Evolutionary conservation across 2,888 invertebrate genomes (phyloP).

Genomic region (Listrodromus nycthemerus): DNA sequence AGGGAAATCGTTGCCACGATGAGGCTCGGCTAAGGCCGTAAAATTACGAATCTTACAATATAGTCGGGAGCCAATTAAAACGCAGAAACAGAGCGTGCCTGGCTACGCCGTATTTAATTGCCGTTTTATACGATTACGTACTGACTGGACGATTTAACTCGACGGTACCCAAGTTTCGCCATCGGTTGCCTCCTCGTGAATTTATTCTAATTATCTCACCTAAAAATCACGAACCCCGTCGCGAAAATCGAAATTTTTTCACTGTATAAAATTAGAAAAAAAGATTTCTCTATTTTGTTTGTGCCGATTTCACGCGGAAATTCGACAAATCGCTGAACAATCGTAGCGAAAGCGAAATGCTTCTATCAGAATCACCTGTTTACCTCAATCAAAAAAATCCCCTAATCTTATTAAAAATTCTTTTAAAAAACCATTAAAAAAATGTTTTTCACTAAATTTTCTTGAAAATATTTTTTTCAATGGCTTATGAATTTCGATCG

Average conservation of each 20-base stretch:
- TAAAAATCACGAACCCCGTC: constrained; percentile 16
- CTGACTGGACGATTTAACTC: constrained; percentile 63
- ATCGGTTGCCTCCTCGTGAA: constrained; percentile 48
- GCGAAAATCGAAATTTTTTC: constrained; percentile 44
- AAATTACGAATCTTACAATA: constrained; percentile 51
- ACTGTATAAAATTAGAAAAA: constrained; percentile 20
- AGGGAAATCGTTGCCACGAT: constrained; percentile 49
- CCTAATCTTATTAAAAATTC: too few species aligned
- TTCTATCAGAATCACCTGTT: too few species aligned
- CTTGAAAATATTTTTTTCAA: too few species aligned
- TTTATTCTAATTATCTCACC: constrained; percentile 46
- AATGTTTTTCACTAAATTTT: too few species aligned
- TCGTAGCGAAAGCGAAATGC: too few species aligned
- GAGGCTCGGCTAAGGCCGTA: constrained; percentile 33
- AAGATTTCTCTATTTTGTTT: background rate
- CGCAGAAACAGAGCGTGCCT: constrained; percentile 81
- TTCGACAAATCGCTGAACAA: too few species aligned
- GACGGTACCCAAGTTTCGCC: constrained; percentile 56
- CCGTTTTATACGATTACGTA: constrained; percentile 60
- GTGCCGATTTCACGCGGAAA: too few species aligned
- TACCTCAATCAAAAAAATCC: too few species aligned
- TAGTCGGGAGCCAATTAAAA: constrained; percentile 75
- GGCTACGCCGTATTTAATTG: constrained; percentile 57
- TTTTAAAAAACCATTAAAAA: too few species aligned
- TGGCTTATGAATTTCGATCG: too few species aligned